A percentile compares a stretch with the other conserved stretches of the same genome.
Conservation (phyloP, 2,888 invertebrate genomes). For the Azorinus chamasolen region DNA sequence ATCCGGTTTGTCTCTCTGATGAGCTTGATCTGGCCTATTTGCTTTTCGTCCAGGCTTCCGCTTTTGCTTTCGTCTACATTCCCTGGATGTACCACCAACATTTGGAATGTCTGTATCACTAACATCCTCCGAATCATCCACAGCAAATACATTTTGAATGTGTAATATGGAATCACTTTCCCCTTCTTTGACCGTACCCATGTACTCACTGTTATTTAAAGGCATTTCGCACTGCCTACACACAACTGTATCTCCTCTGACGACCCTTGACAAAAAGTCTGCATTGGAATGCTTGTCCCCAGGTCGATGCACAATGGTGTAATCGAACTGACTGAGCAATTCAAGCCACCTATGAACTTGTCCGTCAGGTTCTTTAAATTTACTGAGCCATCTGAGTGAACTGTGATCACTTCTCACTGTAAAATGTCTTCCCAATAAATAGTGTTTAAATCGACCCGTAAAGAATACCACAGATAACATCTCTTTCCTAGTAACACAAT, state of each 20-base stretch:
- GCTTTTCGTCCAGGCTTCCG: background rate
- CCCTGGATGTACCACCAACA: no score
- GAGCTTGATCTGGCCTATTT: background rate
- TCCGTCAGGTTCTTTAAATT: slow-evolving; percentile 14
- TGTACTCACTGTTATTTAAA: background rate
- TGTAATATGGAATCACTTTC: no score
- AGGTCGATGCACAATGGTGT: background rate
- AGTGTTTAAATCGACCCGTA: slow-evolving; percentile 56
- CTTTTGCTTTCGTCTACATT: background rate
- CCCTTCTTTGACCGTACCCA: background rate
- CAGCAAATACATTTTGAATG: no score
- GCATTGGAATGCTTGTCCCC: slow-evolving; percentile 10
- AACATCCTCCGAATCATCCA: no score
- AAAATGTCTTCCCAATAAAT: slow-evolving; percentile 18
- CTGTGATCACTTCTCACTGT: slow-evolving; percentile 11
- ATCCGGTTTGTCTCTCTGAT: background rate
- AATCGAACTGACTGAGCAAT: background rate
- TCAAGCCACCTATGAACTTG: slow-evolving; percentile 6
- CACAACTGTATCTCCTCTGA: background rate
- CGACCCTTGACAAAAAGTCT: background rate
- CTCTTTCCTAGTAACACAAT: slow-evolving; percentile 53
- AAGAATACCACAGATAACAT: slow-evolving; percentile 56
- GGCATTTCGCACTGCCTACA: background rate
- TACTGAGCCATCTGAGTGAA: slow-evolving; percentile 15
- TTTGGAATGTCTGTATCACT: no score